phyloP scores from a whole-genome alignment of 2,888 invertebrate species.

The Protodeltote pygarga region DNA sequence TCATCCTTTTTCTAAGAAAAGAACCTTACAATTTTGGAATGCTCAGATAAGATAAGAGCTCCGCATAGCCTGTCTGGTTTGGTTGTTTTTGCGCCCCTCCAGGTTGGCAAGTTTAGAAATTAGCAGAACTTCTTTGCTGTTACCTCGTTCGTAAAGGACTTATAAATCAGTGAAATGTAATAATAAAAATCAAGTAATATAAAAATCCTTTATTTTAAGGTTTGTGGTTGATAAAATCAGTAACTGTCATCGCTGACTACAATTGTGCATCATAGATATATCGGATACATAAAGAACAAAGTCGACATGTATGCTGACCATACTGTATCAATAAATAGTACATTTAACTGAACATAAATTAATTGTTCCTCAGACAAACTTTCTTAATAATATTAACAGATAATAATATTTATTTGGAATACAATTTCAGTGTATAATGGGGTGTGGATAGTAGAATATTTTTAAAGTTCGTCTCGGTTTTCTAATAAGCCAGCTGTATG shows the following conservation, averaged over 20 bases:
- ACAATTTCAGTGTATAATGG: constrained; percentile 28
- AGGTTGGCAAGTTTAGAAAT: no score
- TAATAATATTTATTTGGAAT: constrained; percentile 22
- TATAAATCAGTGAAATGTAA: constrained; percentile 1
- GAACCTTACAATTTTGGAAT: no score
- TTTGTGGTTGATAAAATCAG: constrained; percentile 35
- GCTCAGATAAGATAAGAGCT: no score
- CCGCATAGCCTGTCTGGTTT: no score
- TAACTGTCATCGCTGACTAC: constrained; percentile 20
- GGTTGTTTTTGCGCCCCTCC: no score
- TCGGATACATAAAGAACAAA: constrained; percentile 21
- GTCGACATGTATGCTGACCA: constrained; percentile 14
- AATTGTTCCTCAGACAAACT: constrained; percentile 8
- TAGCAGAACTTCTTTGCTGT: no score
- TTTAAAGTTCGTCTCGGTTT: not conserved
- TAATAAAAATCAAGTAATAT: constrained; percentile 18
- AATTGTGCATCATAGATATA: constrained; percentile 44
- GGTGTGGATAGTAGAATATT: no score
- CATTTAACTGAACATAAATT: constrained; percentile 25
- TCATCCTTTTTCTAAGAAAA: no score
- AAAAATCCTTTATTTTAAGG: constrained; percentile 46
- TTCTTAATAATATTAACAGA: constrained; percentile 20
- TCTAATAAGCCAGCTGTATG: no score
- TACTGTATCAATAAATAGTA: constrained; percentile 32
- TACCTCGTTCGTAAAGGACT: no score